Evolutionary conservation across 2,888 invertebrate genomes (phyloP).

Genomic region (Chymomyza fuscimana): DNA sequence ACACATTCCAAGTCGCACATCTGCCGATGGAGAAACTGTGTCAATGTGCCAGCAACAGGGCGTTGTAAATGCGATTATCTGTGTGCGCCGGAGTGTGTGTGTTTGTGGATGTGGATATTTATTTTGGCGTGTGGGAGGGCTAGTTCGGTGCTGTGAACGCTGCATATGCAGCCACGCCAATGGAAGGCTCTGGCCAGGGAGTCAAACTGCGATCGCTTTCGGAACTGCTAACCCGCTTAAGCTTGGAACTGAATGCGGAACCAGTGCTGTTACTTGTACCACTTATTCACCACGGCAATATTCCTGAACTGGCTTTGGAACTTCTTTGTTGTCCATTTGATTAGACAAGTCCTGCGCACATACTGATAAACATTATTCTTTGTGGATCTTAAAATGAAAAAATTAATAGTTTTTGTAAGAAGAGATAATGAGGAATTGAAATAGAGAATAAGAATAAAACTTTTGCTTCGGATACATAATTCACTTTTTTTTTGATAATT

Average conservation of each 20-base stretch:
- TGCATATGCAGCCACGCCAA: conserved; percentile 14
- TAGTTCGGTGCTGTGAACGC: conserved; percentile 43
- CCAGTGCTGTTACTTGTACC: not conserved
- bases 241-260: not conserved
- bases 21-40: conserved; percentile 59
- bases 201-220: not conserved
- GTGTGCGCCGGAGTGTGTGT: conserved; percentile 13
- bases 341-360: too few relatives aligned
- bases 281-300: too few relatives aligned
- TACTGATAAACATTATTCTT: too few relatives aligned
- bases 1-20: conserved; percentile 49
- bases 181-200: not conserved
- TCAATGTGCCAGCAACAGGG: conserved; percentile 65
- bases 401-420: too few relatives aligned
- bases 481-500: too few relatives aligned
- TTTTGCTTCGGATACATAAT: too few relatives aligned
- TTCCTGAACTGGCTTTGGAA: too few relatives aligned
- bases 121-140: conserved; percentile 66
- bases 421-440: too few relatives aligned
- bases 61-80: conserved; percentile 37
- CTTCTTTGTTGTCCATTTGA: too few relatives aligned
- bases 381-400: too few relatives aligned
- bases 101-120: conserved; percentile 16
- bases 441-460: too few relatives aligned
- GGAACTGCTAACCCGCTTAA: not conserved